Evolutionary conservation across 2,797 vertebrate species (phyloP).

Genomic region (Potorous gilbertii): DNA sequence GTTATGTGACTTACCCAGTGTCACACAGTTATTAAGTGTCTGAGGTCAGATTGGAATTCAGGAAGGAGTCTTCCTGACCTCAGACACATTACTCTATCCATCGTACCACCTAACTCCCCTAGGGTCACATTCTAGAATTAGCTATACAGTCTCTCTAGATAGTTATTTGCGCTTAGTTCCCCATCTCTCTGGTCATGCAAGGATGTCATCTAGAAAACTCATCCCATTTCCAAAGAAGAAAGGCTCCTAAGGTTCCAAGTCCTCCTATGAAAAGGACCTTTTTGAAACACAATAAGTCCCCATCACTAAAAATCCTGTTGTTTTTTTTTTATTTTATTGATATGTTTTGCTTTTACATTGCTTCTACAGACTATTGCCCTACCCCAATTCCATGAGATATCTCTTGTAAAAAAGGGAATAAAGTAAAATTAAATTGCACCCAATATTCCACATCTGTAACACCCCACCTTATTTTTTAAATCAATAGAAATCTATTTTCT

Average conservation of each 20-base stretch:
- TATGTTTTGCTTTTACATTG: neutral
- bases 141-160: too few relatives aligned
- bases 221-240: neutral
- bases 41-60: neutral
- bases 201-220: neutral
- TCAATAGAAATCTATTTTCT: neutral
- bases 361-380: neutral
- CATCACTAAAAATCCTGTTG: neutral
- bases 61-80: neutral
- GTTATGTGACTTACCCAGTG: neutral
- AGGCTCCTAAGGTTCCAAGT: neutral
- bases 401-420: neutral
- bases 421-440: neutral
- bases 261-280: neutral
- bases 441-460: neutral
- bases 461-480: neutral
- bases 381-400: neutral
- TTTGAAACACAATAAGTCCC: neutral
- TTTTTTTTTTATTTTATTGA: neutral
- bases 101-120: neutral
- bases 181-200: neutral
- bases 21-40: neutral
- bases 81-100: neutral
- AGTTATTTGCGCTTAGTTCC: too few relatives aligned
- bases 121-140: too few relatives aligned